These are phyloP conservation scores for Rotaria socialis DNA, from an alignment of 2,888 invertebrate genomes.

Conservation along the genomic window DNA sequence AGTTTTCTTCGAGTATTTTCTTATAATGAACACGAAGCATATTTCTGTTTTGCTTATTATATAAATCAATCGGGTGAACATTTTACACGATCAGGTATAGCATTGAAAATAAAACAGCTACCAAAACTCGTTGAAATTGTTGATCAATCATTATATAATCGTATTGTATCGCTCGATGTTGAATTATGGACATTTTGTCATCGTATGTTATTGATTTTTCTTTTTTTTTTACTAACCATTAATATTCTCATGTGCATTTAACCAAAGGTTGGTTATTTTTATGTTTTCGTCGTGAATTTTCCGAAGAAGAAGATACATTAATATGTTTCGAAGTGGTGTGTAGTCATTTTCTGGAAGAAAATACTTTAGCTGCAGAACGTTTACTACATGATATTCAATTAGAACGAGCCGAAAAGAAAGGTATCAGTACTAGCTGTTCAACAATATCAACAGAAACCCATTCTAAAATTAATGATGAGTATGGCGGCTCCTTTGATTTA, in stretches of 20 bases:
- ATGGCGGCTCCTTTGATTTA: neutral
- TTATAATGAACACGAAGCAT: conserved; percentile 26
- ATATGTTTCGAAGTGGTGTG: conserved; percentile 34
- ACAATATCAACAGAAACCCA: neutral
- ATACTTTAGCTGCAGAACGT: conserved; percentile 9
- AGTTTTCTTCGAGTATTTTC: conserved; percentile 15
- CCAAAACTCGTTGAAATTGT: neutral
- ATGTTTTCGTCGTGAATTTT: conserved; percentile 35
- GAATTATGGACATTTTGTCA: conserved; percentile 38
- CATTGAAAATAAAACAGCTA: neutral
- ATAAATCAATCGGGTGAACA: conserved; percentile 19
- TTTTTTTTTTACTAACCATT: no score
- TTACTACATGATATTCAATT: neutral
- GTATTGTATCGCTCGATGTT: neutral
- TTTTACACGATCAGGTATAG: conserved; percentile 27
- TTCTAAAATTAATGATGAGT: neutral
- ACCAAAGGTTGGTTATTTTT: conserved; percentile 17
- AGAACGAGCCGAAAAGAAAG: conserved; percentile 3
- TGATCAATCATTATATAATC: conserved; percentile 24
- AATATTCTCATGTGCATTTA: no score
- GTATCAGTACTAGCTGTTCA: neutral
- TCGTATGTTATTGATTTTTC: neutral
- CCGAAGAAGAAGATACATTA: conserved; percentile 37
- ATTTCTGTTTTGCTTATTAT: conserved; percentile 21
- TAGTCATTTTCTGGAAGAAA: conserved; percentile 30